Evolutionary conservation across 2,888 invertebrate species (phyloP).

Genomic region (Zaprionus bogoriensis): DNA sequence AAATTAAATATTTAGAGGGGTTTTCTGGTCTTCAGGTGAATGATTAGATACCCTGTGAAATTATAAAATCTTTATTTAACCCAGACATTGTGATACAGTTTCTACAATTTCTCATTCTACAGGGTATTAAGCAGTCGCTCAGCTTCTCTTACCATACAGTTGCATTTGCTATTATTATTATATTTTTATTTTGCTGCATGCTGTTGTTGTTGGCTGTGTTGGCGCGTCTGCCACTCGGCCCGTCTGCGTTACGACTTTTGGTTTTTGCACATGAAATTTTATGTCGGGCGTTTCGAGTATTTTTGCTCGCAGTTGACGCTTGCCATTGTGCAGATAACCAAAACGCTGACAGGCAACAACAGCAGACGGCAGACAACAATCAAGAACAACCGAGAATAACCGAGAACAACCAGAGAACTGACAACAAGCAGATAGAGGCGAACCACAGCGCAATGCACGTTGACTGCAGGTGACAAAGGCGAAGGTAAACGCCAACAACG

Average conservation of each 20-base stretch:
- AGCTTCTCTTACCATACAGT: too few relatives aligned
- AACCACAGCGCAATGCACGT: constrained; percentile 7
- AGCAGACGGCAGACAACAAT: constrained; percentile 15
- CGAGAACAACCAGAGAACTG: constrained; percentile 21
- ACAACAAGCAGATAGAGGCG: constrained; percentile 12
- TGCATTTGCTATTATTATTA: too few relatives aligned
- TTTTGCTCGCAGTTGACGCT: constrained; percentile 39
- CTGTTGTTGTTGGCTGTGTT: constrained; percentile 2
- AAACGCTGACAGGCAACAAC: constrained; percentile 37
- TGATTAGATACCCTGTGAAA: too few relatives aligned
- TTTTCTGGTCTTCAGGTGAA: too few relatives aligned
- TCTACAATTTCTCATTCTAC: too few relatives aligned
- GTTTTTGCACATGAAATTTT: constrained; percentile 75
- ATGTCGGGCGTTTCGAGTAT: constrained; percentile 57
- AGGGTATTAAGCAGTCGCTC: too few relatives aligned
- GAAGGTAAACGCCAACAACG: constrained; percentile 4
- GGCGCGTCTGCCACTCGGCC: constrained; percentile 52
- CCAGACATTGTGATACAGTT: too few relatives aligned
- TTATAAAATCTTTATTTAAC: too few relatives aligned
- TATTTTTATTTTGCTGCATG: not conserved
- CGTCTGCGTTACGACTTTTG: constrained; percentile 53
- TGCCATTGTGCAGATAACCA: constrained; percentile 44
- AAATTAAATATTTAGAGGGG: too few relatives aligned
- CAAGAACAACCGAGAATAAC: not conserved
- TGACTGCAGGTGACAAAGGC: constrained; percentile 41